A percentile compares a stretch with the other conserved stretches of the same genome.
These are phyloP conservation scores for Limosa lapponica DNA, from an alignment of 2,797 vertebrate genomes.

Conservation along the genomic window DNA sequence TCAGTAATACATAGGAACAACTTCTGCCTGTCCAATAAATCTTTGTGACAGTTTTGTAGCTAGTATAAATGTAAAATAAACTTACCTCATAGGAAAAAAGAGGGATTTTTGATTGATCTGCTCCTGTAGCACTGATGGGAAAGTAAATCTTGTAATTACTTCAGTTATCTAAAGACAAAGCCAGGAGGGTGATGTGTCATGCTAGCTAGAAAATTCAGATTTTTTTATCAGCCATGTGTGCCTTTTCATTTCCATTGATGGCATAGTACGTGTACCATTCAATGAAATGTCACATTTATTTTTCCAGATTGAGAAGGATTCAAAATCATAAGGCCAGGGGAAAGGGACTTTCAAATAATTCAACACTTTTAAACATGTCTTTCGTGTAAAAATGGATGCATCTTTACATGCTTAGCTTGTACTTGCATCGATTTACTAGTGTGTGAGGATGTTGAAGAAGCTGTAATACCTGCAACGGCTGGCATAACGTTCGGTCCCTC, in stretches of 20 bases:
- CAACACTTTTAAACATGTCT: not conserved
- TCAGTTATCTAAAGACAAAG: not conserved
- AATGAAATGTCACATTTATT: not conserved
- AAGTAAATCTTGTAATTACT: not conserved
- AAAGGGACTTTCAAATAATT: not conserved
- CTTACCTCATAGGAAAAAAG: not conserved
- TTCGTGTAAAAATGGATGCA: not conserved
- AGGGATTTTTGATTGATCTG: not conserved
- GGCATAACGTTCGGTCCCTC: fast-evolving
- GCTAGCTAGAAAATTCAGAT: not conserved
- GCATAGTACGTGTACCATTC: not conserved
- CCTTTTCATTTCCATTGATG: not conserved
- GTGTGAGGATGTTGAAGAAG: not conserved
- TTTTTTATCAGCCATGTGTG: not conserved
- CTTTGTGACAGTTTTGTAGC: not conserved
- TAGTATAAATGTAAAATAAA: not conserved
- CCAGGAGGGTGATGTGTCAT: not conserved
- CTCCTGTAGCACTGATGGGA: not conserved
- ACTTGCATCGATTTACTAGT: not conserved
- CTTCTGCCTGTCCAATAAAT: not conserved
- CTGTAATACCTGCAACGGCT: not conserved
- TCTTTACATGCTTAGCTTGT: not conserved
- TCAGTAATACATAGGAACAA: not conserved
- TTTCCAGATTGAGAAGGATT: not conserved
- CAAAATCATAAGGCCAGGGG: not conserved